phyloP scores from a whole-genome alignment of 92 coral and sea anemone genomes.

The Hydrozoanthus gracilis region DNA sequence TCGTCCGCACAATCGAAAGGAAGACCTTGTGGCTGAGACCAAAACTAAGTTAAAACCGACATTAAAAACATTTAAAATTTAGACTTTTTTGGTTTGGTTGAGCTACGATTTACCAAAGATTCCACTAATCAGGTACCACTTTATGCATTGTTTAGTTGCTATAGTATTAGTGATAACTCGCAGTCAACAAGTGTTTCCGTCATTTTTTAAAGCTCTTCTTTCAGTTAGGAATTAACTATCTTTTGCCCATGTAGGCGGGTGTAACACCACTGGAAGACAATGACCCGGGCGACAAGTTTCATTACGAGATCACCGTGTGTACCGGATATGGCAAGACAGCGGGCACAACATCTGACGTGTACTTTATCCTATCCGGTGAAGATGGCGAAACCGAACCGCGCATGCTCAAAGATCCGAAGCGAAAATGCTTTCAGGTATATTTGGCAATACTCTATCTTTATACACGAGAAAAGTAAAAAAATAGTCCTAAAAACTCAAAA shows the following conservation, averaged over 20 bases:
- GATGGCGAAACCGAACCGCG: slow-evolving; percentile 90
- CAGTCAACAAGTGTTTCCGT: too few relatives aligned
- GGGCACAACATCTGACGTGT: slow-evolving; percentile 85
- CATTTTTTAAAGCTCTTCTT: not conserved
- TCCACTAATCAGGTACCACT: too few relatives aligned
- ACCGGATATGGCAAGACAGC: slow-evolving; percentile 90
- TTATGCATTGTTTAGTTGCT: too few relatives aligned
- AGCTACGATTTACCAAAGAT: too few relatives aligned
- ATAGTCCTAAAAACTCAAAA: too few relatives aligned
- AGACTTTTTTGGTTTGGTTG: too few relatives aligned
- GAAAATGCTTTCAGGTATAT: slow-evolving; percentile 83
- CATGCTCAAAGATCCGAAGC: slow-evolving; percentile 81
- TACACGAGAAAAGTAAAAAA: too few relatives aligned
- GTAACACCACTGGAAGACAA: slow-evolving; percentile 90
- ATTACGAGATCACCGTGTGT: slow-evolving; percentile 88
- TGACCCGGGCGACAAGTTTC: slow-evolving; percentile 75
- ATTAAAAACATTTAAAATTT: too few relatives aligned
- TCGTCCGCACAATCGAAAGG: too few relatives aligned
- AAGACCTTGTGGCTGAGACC: too few relatives aligned
- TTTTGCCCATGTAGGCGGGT: slow-evolving; percentile 72
- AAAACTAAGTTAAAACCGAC: too few relatives aligned
- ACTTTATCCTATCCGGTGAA: slow-evolving; percentile 78
- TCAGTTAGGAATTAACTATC: not conserved
- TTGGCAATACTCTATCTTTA: not conserved
- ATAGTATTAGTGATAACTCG: too few relatives aligned